phyloP scores from a whole-genome alignment of 2,888 invertebrate species.

The Lasioglossum vierecki region DNA sequence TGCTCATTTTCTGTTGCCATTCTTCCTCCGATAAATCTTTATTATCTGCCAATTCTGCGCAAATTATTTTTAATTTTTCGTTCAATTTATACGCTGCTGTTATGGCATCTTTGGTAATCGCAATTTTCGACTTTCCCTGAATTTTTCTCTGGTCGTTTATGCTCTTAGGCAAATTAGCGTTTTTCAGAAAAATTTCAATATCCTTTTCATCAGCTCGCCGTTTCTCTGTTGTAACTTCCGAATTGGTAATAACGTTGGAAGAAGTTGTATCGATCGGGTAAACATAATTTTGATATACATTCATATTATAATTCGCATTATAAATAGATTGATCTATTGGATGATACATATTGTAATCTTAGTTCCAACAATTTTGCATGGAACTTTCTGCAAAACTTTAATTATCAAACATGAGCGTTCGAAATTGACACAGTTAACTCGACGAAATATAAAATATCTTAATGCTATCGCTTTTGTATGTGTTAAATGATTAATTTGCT shows the following conservation, averaged over 20 bases:
- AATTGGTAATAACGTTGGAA: conserved; percentile 30
- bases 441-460: conserved; percentile 48
- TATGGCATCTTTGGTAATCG: conserved; percentile 80
- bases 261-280: conserved; percentile 36
- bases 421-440: conserved; percentile 30
- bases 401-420: conserved; percentile 38
- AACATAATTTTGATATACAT: conserved; percentile 50
- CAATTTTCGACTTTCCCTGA: conserved; percentile 77
- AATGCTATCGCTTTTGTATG: conserved; percentile 35
- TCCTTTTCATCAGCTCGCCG: conserved; percentile 69
- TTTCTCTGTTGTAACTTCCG: conserved; percentile 52
- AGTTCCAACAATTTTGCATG: conserved; percentile 18
- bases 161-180: conserved; percentile 24
- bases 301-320: conserved; percentile 45
- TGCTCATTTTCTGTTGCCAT: conserved; percentile 86
- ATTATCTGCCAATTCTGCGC: conserved; percentile 84
- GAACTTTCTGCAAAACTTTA: conserved; percentile 35
- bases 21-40: conserved; percentile 85
- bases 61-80: conserved; percentile 81
- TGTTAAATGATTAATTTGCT: conserved; percentile 47
- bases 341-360: conserved; percentile 45
- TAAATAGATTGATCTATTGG: conserved; percentile 42
- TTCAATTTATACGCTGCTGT: conserved; percentile 78
- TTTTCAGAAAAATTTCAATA: conserved; percentile 72
- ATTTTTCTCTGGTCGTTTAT: conserved; percentile 36